These are phyloP conservation scores for Diprion similis DNA, from an alignment of 1,140 invertebrate species.

Conservation along the genomic window DNA sequence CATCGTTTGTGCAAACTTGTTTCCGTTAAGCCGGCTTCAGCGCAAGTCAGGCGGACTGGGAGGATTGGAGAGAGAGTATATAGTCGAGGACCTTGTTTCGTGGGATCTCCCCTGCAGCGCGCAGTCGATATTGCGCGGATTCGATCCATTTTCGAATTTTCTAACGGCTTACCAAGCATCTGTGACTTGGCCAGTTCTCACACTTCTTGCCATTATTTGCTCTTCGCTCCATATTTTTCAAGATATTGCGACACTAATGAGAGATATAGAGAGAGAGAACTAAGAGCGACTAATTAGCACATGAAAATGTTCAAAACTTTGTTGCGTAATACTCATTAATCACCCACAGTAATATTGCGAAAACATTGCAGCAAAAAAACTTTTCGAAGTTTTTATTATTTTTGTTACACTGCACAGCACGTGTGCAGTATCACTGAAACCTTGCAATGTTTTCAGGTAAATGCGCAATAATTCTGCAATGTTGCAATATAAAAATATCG, in stretches of 20 bases:
- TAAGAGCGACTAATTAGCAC: neutral
- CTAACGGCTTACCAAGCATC: neutral
- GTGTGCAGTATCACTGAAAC: no score
- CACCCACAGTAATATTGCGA: neutral
- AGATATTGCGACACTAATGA: no score
- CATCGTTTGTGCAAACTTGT: constrained; percentile 52
- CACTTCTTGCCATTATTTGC: neutral
- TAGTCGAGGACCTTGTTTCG: constrained; percentile 58
- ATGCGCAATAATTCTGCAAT: no score
- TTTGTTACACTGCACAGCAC: no score
- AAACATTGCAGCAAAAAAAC: neutral
- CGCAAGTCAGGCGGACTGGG: constrained; percentile 57
- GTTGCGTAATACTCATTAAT: no score
- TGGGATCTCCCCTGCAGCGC: constrained; percentile 46
- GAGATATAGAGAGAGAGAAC: neutral
- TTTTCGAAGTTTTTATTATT: neutral
- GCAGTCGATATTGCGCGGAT: constrained; percentile 5
- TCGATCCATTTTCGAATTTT: constrained; percentile 15
- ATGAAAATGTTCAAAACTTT: no score
- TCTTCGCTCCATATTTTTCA: no score
- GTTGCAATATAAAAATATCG: no score
- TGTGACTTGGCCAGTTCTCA: neutral
- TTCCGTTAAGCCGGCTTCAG: constrained; percentile 58
- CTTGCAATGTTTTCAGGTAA: no score
- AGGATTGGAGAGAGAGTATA: constrained; percentile 17